These are phyloP conservation scores for Chamaetylas fuelleborni DNA, from an alignment of 2,113 vertebrate species.

Conservation along the genomic window DNA sequence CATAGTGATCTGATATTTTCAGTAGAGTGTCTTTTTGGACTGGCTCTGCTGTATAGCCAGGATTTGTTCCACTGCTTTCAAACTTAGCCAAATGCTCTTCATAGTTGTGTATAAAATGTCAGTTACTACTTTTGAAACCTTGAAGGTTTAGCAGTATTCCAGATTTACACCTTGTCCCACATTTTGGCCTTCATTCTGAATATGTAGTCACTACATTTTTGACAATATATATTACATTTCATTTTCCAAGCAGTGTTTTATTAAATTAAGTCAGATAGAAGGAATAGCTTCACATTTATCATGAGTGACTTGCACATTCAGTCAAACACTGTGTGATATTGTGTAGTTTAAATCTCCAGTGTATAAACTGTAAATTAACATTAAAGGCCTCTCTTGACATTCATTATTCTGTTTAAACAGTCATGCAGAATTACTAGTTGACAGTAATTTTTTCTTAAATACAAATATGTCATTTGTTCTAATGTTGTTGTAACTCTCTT, in stretches of 20 bases:
- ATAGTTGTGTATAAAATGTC: not conserved
- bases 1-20: not conserved
- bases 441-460: not conserved
- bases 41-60: not conserved
- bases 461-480: not conserved
- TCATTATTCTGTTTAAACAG: constrained; percentile 22
- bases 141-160: not conserved
- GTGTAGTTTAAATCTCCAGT: not conserved
- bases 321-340: not conserved
- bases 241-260: constrained; percentile 53
- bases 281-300: constrained; percentile 9
- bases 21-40: not conserved
- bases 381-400: constrained; percentile 3
- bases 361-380: constrained; percentile 14
- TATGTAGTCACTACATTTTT: not conserved
- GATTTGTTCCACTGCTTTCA: not conserved
- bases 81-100: not conserved
- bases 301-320: constrained; percentile 11
- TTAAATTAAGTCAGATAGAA: constrained; percentile 52
- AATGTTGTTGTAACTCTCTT: not conserved
- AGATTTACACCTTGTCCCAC: not conserved
- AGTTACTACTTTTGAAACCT: not conserved
- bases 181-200: not conserved
- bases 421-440: not conserved
- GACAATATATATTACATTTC: not conserved